Evolutionary conservation across 2,113 vertebrate species (phyloP).

Genomic region (Pontoporia blainvillei): DNA sequence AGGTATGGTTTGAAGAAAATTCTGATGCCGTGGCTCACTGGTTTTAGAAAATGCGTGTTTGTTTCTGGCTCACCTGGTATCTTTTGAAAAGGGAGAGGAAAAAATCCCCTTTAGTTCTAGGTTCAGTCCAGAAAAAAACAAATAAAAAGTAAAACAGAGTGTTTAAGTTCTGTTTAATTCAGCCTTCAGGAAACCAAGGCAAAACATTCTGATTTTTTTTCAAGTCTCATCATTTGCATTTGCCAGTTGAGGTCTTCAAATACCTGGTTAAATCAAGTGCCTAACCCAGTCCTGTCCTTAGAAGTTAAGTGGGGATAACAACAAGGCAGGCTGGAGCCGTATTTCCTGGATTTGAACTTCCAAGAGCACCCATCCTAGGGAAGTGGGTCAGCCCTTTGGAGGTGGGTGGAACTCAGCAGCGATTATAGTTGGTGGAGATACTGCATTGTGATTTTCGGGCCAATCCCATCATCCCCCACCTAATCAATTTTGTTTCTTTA

Average conservation of each 20-base stretch:
- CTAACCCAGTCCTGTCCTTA: background rate
- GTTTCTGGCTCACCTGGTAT: background rate
- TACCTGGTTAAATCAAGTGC: background rate
- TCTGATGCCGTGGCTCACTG: background rate
- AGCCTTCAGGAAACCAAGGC: background rate
- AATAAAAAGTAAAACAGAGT: background rate
- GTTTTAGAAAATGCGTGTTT: slow-evolving; percentile 2
- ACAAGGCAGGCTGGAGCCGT: background rate
- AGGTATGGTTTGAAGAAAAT: background rate
- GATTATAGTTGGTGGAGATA: background rate
- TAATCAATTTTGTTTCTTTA: background rate
- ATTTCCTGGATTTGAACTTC: background rate
- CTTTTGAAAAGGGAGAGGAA: background rate
- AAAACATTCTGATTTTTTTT: background rate
- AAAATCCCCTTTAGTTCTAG: background rate
- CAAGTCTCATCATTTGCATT: background rate
- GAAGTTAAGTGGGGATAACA: background rate
- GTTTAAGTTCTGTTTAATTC: background rate
- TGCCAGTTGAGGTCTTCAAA: background rate
- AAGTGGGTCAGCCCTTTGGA: background rate
- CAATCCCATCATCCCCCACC: background rate
- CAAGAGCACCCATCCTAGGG: background rate
- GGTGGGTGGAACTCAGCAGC: background rate
- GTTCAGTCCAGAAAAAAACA: background rate
- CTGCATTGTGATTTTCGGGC: background rate